Evolutionary conservation across 2,888 invertebrate genomes (phyloP), one percentile per base, ranked within the genome.

Genomic region (Euzophera pinguis): DNA sequence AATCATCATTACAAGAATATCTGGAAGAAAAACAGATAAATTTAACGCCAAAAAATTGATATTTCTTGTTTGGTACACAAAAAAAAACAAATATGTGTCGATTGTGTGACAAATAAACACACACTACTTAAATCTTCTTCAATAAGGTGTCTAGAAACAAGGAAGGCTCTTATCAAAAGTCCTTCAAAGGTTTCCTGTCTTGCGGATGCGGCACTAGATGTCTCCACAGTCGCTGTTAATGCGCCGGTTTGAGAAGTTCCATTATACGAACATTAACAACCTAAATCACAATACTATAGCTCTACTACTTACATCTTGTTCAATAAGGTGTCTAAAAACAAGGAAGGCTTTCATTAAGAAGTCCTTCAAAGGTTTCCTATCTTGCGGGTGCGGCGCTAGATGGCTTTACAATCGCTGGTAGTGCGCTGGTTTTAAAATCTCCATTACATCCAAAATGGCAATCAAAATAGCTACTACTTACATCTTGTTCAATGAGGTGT

Each of bases 371-470:
- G 95, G 94, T 66, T 96, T 95, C 9, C 95, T 90, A 67, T 97
- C 96, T 57, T 92, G 91, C 9, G 90, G 91, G 13, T 91, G 90
- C 9, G 93, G 93, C 57, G 94, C 92, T 6, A 95, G 88, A 60
- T 96, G 95, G 67, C 96, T 96, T 95, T 97, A 97, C 42, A 98
- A 87, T 12, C 95, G 91, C 63, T 95, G 94, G 78, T 97, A 98
- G 73, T 98, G 98, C 27, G 94, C 94, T 59, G 97, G 96, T 63
- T 96, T 96, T 70, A 98, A 91, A 3, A 98, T 87, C 74, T 97
- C 96, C 71, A 98, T 91, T n/a, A n/a, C n/a, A n/a, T n/a, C n/a
- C n/a, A n/a, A n/a, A n/a, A n/a, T n/a, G n/a, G n/a, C n/a, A n/a
- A n/a, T n/a, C n/a, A 7, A 29, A 29, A 29, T 29, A 7, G 5